phyloP scores from a whole-genome alignment of 2,113 vertebrate species.

The Phocoena phocoena region DNA sequence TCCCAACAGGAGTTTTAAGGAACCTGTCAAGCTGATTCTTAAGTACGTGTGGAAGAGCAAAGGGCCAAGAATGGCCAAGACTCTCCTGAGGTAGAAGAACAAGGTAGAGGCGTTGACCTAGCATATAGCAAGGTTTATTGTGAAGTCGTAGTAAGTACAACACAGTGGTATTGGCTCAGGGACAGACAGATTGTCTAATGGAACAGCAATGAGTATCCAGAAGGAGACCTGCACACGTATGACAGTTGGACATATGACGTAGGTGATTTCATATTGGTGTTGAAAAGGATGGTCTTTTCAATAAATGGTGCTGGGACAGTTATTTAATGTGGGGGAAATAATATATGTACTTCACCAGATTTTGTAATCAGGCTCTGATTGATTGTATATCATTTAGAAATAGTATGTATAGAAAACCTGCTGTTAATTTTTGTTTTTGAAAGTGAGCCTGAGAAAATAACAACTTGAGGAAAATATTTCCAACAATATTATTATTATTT shows the following conservation, averaged over 20 bases:
- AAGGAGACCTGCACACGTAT: neutral
- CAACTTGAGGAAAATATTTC: neutral
- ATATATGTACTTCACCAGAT: neutral
- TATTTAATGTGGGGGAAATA: neutral
- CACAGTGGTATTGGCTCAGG: neutral
- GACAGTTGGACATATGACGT: neutral
- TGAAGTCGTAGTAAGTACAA: neutral
- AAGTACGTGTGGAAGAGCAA: neutral
- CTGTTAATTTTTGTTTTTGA: neutral
- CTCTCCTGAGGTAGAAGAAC: neutral
- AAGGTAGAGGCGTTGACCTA: neutral
- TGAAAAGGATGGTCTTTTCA: neutral
- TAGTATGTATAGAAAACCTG: neutral
- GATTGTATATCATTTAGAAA: neutral
- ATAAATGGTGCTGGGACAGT: neutral
- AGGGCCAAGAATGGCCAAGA: no score
- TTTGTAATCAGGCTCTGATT: neutral
- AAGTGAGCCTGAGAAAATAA: slow-evolving; percentile 32
- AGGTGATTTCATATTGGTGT: neutral
- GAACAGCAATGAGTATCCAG: neutral
- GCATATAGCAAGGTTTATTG: neutral
- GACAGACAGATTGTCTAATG: neutral
- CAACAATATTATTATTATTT: neutral
- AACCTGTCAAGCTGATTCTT: neutral
- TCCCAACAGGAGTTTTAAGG: neutral